Conservation (phyloP, 1,140 invertebrate species). For the Hesperophylax magnus region DNA sequence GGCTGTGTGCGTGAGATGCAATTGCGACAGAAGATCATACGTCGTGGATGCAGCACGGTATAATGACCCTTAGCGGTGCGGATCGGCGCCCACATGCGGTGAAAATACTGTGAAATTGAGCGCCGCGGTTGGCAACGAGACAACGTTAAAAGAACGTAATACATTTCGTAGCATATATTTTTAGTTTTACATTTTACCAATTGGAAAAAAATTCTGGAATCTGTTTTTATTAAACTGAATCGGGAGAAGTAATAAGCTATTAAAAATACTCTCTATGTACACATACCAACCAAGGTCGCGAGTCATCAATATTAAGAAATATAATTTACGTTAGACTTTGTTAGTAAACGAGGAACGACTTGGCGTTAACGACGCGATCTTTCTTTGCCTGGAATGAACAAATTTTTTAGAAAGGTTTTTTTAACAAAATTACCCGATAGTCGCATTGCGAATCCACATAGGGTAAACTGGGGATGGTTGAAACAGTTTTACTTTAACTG, state of each 20-base stretch:
- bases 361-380: too few species aligned
- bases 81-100: slow-evolving; percentile 2
- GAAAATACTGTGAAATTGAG: slow-evolving; percentile 20
- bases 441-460: too few species aligned
- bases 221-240: not conserved
- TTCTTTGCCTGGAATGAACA: too few species aligned
- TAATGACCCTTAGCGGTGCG: slow-evolving; percentile 33
- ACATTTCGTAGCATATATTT: not conserved
- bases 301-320: too few species aligned
- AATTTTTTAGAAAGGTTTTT: too few species aligned
- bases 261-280: not conserved
- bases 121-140: not conserved
- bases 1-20: not conserved
- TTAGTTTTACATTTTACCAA: not conserved
- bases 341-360: too few species aligned
- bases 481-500: too few species aligned
- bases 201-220: too few species aligned
- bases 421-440: too few species aligned
- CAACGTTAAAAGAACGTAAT: slow-evolving; percentile 8
- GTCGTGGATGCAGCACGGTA: slow-evolving; percentile 24
- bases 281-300: not conserved
- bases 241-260: not conserved
- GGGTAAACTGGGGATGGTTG: too few species aligned
- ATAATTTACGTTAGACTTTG: too few species aligned
- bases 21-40: slow-evolving; percentile 14